These are phyloP conservation scores for Drosophila prostipennis DNA, from an alignment of 2,888 invertebrate genomes.

Conservation along the genomic window DNA sequence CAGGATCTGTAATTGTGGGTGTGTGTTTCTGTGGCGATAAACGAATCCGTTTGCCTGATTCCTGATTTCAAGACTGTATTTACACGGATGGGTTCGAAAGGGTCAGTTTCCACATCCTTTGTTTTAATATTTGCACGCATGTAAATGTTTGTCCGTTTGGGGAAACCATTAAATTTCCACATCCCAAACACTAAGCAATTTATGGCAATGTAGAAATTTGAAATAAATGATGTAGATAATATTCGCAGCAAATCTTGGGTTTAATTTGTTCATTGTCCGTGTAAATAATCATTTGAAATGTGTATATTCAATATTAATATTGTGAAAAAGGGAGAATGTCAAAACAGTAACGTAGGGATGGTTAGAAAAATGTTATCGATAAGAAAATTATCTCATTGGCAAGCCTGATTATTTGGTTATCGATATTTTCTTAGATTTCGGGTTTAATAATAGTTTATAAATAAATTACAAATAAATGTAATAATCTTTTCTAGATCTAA, in stretches of 20 bases:
- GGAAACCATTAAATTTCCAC: not conserved
- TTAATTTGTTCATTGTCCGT: not conserved
- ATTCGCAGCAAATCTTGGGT: not conserved
- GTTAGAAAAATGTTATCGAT: too few relatives aligned
- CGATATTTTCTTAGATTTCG: too few relatives aligned
- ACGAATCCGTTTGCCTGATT: conserved; percentile 8
- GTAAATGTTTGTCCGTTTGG: not conserved
- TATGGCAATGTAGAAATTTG: not conserved
- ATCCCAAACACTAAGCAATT: not conserved
- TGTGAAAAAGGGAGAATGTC: too few relatives aligned
- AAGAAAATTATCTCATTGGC: too few relatives aligned
- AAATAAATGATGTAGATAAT: conserved; percentile 1
- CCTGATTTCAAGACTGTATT: not conserved
- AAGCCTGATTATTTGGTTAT: too few relatives aligned
- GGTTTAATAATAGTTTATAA: too few relatives aligned
- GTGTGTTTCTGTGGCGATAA: not conserved
- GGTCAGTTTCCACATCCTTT: not conserved
- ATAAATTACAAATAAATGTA: too few relatives aligned
- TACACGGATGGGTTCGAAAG: not conserved
- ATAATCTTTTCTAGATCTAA: too few relatives aligned
- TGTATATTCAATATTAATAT: not conserved
- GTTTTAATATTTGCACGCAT: not conserved
- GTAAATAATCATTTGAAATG: not conserved
- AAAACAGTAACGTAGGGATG: too few relatives aligned
- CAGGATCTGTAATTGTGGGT: conserved; percentile 13